Percentiles rank a stretch among this genome's conserved stretches.
Evolutionary conservation across 1,140 invertebrate species (phyloP).

Genomic region (Zaprionus taronus): DNA sequence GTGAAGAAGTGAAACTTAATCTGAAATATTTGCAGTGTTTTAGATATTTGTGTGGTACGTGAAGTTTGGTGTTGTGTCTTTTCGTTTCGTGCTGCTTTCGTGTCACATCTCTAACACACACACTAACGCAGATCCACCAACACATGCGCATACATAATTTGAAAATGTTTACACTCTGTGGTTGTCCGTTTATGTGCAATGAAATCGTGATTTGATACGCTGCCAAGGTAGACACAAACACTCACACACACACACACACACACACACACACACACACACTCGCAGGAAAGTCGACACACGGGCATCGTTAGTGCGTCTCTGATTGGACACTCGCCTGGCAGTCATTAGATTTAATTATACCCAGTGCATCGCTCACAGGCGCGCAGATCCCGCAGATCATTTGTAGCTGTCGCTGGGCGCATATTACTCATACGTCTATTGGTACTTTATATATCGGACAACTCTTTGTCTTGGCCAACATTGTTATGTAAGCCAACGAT

Average conservation of each 20-base stretch:
- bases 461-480: conserved; percentile 30
- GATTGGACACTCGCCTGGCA: conserved; percentile 23
- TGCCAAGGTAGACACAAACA: conserved; percentile 13
- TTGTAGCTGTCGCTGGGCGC: conserved; percentile 56
- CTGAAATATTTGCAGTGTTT: no score
- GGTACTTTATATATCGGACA: neutral
- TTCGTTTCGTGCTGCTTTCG: neutral
- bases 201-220: conserved; percentile 65
- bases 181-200: conserved; percentile 68
- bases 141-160: conserved; percentile 44
- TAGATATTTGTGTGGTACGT: no score
- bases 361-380: conserved; percentile 46
- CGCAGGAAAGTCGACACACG: neutral
- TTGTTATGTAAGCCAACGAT: conserved; percentile 43
- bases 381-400: conserved; percentile 52
- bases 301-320: conserved; percentile 4
- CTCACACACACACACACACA: conserved; percentile 8
- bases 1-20: no score
- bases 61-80: no score
- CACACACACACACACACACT: conserved; percentile 5
- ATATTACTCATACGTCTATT: conserved; percentile 47
- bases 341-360: conserved; percentile 73
- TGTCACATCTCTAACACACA: neutral
- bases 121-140: conserved; percentile 6
- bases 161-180: conserved; percentile 67